Percentiles rank a stretch among this genome's conserved stretches.
phyloP scores from a whole-genome alignment of 2,797 vertebrate species.

The Acestrorhynchus altus region DNA sequence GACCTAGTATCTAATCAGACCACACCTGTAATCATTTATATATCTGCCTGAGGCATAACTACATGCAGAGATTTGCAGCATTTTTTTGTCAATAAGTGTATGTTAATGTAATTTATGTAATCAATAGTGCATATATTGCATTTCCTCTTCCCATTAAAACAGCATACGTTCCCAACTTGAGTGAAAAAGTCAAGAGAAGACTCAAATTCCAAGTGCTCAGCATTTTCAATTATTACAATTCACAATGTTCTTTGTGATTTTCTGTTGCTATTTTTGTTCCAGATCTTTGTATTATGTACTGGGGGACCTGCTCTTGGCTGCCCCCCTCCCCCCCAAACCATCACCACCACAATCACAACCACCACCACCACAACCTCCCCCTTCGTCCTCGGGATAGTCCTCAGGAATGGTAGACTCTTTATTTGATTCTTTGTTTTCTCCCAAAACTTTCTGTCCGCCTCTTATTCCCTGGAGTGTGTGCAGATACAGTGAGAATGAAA shows the following conservation, averaged over 20 bases:
- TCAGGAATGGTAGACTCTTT: slow-evolving; percentile 63
- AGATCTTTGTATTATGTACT: slow-evolving; percentile 1
- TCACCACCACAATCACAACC: too few species aligned
- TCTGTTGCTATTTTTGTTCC: neutral
- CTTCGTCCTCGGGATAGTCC: slow-evolving; percentile 67
- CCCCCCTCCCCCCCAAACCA: slow-evolving; percentile 35
- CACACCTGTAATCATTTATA: too few species aligned
- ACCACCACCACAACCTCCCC: neutral
- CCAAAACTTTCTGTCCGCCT: slow-evolving; percentile 65
- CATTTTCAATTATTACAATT: neutral
- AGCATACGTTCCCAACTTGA: too few species aligned
- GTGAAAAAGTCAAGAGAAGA: too few species aligned
- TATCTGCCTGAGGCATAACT: too few species aligned
- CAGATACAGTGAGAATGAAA: slow-evolving; percentile 57
- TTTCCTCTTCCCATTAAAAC: too few species aligned
- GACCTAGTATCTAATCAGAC: too few species aligned
- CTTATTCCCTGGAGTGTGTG: slow-evolving; percentile 65
- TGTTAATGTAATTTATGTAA: too few species aligned
- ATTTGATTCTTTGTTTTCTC: slow-evolving; percentile 70
- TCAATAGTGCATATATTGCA: too few species aligned
- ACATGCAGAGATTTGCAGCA: too few species aligned
- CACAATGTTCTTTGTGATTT: slow-evolving; percentile 56
- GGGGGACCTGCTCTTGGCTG: slow-evolving; percentile 75
- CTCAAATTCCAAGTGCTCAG: neutral
- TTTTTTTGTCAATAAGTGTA: too few species aligned